Base-by-base conservation (phyloP, 2,888 invertebrate species). In the Chloroclysta siterata region DNA sequence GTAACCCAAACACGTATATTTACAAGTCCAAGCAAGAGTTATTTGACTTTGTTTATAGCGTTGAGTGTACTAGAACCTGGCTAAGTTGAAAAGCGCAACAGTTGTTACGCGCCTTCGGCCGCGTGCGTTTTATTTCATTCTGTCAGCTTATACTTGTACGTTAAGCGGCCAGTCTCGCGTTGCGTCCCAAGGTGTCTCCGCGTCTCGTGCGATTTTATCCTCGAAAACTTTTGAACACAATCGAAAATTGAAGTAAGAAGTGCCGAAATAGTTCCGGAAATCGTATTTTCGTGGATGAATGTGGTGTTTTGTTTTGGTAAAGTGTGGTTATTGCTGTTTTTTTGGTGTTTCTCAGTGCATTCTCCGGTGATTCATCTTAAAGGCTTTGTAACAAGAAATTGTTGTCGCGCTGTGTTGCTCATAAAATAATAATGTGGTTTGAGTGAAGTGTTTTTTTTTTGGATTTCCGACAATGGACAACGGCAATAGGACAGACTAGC, bases 281-380 rank as follows among this genome's bases (percentile, higher is more conserved):
- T 73, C 78, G 78, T 79, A 72, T 71, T 70, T 68, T 72, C 73
- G 71, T 76, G 71, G 72, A 78, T 72, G 72, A 74, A 77, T 79
- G 82, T 84, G 84, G 67, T 76, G 76, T 78, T 81, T 53, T 56
- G 53, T 66, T 70, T 83, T 84, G 83, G 79, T 68, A 62, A 66
- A 78, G 84, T 85, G 82, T 71, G 79, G 81, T 76, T 76, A 62
- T 72, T 82, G 79, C 79, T 65, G 78, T 77, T 75, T 82, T 78
- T 66, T 64, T 46, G 10, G 76, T 80, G 87, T 84, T 82, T 75
- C 76, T 63, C 73, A 83, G 89, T 90, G 89, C 88, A 89, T 90
- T 89, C 88, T 86, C 85, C 69, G 85, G 90, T 91, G 91, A 91
- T 90, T 91, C 91, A 91, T 91, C 90, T 90, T 17, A 46, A 10